A percentile compares a stretch with the other conserved stretches of the same genome.
Evolutionary conservation across 2,797 vertebrate genomes (phyloP).

Genomic region (Enteromius viviparus): DNA sequence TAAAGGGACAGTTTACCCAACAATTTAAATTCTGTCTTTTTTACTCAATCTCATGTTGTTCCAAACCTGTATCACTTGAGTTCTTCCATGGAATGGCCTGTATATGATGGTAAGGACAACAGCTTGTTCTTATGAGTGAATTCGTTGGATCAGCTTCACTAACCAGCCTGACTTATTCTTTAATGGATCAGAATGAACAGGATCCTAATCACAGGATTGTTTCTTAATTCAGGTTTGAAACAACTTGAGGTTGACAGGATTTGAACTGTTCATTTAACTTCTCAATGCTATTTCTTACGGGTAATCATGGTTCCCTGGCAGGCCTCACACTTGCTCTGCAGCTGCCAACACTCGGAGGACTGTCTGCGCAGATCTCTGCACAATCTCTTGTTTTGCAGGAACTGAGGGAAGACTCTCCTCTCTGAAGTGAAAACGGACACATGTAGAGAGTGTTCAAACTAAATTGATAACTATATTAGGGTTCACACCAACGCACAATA

Average conservation of each 20-base stretch:
- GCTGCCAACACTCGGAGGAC: slow-evolving; percentile 84
- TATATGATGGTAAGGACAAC: neutral
- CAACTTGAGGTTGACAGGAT: neutral
- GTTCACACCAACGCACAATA: neutral
- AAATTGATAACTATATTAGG: neutral
- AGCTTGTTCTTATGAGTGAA: neutral
- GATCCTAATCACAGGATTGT: neutral
- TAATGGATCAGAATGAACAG: neutral
- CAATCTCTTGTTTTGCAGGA: slow-evolving; percentile 71
- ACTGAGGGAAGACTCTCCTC: slow-evolving; percentile 61
- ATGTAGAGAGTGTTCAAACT: neutral
- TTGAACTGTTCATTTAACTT: neutral
- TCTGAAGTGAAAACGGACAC: slow-evolving; percentile 57
- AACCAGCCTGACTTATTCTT: neutral
- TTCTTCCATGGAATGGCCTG: neutral
- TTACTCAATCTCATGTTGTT: neutral
- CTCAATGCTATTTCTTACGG: slow-evolving; percentile 71
- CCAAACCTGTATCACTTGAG: neutral
- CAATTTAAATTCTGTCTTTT: neutral
- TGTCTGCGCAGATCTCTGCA: slow-evolving; percentile 82
- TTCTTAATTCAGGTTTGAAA: neutral
- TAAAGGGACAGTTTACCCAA: neutral
- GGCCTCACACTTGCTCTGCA: slow-evolving; percentile 83
- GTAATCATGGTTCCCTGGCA: slow-evolving; percentile 84
- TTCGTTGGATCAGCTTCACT: neutral